These are phyloP conservation scores for Triplophysa dalaica DNA, from an alignment of 2,113 vertebrate genomes.

Conservation along the genomic window DNA sequence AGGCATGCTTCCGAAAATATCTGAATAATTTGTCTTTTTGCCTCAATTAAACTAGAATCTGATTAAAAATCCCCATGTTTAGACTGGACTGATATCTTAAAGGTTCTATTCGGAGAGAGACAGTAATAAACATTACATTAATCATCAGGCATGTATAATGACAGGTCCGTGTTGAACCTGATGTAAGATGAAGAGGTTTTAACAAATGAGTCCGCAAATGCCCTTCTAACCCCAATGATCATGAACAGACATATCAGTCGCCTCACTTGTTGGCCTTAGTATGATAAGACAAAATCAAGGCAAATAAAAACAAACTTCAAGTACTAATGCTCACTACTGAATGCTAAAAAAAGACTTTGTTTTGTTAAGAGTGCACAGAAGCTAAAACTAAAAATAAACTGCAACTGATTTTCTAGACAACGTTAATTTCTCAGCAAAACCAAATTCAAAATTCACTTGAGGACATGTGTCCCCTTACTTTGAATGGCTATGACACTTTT, in stretches of 20 bases:
- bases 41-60: background rate
- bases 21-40: background rate
- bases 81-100: background rate
- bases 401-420: no score
- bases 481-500: no score
- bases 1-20: background rate
- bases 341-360: no score
- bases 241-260: background rate
- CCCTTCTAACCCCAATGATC: background rate
- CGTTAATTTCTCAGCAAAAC: no score
- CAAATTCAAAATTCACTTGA: no score
- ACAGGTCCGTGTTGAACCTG: background rate
- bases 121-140: constrained; percentile 24
- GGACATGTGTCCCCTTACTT: no score
- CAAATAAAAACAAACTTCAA: no score
- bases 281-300: no score
- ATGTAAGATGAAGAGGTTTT: background rate
- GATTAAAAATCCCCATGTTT: background rate
- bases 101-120: constrained; percentile 3
- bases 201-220: background rate
- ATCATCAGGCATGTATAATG: constrained; percentile 13
- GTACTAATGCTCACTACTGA: no score
- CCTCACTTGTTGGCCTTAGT: no score
- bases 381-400: no score
- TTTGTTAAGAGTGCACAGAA: no score